A percentile compares a stretch with the other conserved stretches of the same genome.
These are phyloP conservation scores for Tipula confusa DNA, from an alignment of 2,888 invertebrate species.

Conservation along the genomic window DNA sequence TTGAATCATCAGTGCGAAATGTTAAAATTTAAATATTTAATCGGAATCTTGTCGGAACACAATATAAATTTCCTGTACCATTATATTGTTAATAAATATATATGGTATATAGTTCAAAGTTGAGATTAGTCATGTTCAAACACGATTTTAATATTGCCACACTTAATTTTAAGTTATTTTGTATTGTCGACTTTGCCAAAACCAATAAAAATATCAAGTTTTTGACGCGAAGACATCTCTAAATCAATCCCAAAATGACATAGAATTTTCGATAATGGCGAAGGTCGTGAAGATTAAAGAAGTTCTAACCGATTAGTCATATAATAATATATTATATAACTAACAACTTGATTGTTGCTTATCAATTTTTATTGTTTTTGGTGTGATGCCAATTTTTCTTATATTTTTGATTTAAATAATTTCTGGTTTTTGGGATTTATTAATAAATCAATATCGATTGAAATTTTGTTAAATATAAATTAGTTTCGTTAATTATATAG, in stretches of 20 bases:
- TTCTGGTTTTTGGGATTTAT: neutral
- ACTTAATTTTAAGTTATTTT: neutral
- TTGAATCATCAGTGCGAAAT: neutral
- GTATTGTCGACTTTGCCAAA: neutral
- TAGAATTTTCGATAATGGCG: neutral
- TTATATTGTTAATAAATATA: neutral
- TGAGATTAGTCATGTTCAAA: neutral
- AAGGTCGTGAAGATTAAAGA: neutral
- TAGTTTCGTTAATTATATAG: neutral
- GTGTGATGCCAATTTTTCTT: too few relatives aligned
- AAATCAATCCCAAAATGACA: neutral
- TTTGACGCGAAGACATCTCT: neutral
- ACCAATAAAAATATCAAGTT: neutral
- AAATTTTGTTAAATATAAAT: neutral
- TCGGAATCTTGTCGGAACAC: neutral
- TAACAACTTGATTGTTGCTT: neutral
- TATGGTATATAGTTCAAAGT: neutral
- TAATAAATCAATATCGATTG: neutral
- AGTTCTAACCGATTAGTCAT: neutral
- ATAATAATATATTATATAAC: too few relatives aligned
- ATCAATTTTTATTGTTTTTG: neutral
- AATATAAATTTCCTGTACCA: neutral
- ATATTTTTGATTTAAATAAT: neutral
- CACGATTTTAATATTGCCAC: neutral
- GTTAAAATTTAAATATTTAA: neutral